Evolutionary conservation across 2,888 invertebrate species (phyloP).

Genomic region (Acrobeloides nanus): DNA sequence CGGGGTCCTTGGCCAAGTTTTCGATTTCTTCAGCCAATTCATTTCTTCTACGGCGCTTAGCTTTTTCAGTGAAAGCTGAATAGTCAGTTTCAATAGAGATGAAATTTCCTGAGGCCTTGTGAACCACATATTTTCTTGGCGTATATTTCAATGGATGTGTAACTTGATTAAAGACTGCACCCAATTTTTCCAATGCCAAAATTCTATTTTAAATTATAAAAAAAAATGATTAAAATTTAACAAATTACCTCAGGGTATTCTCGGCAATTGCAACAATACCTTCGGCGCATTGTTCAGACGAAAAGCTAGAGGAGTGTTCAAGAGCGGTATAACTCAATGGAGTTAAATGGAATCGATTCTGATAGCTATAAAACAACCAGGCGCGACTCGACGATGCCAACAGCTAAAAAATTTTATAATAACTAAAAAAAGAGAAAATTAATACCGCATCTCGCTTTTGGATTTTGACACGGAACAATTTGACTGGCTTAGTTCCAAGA

Average conservation of each 20-base stretch:
- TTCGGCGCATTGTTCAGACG: constrained; percentile 91
- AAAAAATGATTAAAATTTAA: neutral
- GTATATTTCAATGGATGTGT: constrained; percentile 87
- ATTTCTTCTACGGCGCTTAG: constrained; percentile 79
- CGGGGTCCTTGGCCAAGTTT: constrained; percentile 81
- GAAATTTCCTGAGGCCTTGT: constrained; percentile 79
- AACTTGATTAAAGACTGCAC: constrained; percentile 90
- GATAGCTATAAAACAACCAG: constrained; percentile 96
- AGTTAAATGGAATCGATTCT: constrained; percentile 66
- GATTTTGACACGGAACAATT: constrained; percentile 87
- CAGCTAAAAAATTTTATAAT: constrained; percentile 58
- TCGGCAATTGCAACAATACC: constrained; percentile 98
- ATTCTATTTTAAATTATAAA: constrained; percentile 60
- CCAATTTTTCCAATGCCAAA: constrained; percentile 91
- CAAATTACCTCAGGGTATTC: constrained; percentile 71
- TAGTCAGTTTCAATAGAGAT: constrained; percentile 93
- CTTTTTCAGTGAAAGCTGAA: constrained; percentile 92
- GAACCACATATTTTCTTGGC: constrained; percentile 69
- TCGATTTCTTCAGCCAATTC: constrained; percentile 98
- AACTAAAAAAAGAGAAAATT: constrained; percentile 3
- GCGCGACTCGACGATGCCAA: constrained; percentile 93
- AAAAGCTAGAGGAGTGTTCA: constrained; percentile 93
- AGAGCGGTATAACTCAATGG: constrained; percentile 69
- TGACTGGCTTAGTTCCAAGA: constrained; percentile 86
- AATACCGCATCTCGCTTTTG: constrained; percentile 88